Evolutionary conservation across 2,888 invertebrate species (phyloP), one percentile per base, ranked within the genome.

Genomic region (Polylopha cassiicola): DNA sequence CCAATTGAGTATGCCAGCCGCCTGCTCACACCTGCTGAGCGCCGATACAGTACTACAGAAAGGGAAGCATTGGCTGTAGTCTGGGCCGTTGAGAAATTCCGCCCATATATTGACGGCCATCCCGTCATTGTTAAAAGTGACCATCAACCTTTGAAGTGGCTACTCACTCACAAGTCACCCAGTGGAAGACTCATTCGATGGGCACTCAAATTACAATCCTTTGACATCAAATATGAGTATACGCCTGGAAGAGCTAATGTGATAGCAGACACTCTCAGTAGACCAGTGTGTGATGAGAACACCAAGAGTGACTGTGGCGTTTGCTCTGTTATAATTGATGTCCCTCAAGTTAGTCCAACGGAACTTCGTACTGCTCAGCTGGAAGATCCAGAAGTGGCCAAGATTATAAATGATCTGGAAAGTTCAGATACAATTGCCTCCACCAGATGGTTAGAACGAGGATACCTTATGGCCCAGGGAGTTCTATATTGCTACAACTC

Each of bases 41-140:
- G 39, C 2, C 65, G 63, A 7, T 73, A 76, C 34, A 51, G 59
- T 0, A 61, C 65, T 0, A 67, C 63, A 0, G 70, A 77, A 31
- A 52, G 61, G 13, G 75, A 76, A 8, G 30, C 31, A 0, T 10
- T 38, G 3, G 31, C 31, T 17, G 26, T 38, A 1, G 18, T 38
- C 6, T 38, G 38, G 31, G 30, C 20, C 0, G 39, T 30, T 13
- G 32, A 34, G 4, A 34, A 31, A 11, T 36, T 31, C 3, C 24
- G 44, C 2, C 24, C 65, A 61, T 16, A 39, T 73, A 30, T 46
- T 76, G 6, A 65, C 59, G 3, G 38, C 70, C 10, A 77, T 72
- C 73, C 60, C 57, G 1, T 33, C 72, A 48, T 48, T 1, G 47
- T 78, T 0, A 44, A 53, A 7, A 67, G 65, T 0, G 75, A 77